These are phyloP conservation scores for Xiphorhynchus erythropygius DNA, from an alignment of 2,797 vertebrate species.

Conservation along the genomic window DNA sequence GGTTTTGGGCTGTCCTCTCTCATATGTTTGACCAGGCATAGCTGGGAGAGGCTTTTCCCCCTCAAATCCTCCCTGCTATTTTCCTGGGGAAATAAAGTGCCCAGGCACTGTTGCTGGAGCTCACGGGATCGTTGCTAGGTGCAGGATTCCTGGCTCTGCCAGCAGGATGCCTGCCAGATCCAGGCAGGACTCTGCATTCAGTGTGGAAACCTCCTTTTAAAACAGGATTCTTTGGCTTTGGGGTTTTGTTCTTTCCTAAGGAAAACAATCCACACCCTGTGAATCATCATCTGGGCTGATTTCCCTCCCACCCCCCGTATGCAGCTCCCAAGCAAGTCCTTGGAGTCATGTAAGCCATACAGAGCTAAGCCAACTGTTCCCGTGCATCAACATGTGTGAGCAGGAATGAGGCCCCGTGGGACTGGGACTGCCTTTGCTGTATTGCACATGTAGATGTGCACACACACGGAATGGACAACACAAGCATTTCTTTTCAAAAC, in stretches of 20 bases:
- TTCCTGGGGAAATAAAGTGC: neutral
- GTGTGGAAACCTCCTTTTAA: neutral
- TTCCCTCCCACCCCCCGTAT: neutral
- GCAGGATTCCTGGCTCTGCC: neutral
- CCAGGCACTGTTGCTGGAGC: neutral
- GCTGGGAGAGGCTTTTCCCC: neutral
- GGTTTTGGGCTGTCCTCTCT: neutral
- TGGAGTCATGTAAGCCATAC: neutral
- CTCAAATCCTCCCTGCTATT: neutral
- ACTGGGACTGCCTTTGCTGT: neutral
- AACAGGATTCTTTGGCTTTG: neutral
- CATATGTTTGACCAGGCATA: neutral
- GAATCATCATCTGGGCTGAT: neutral
- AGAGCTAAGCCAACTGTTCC: neutral
- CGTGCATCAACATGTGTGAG: neutral
- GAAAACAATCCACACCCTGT: slow-evolving; percentile 37
- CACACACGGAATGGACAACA: neutral
- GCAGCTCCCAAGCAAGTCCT: neutral
- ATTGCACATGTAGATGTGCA: neutral
- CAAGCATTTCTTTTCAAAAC: neutral
- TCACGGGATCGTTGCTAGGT: rapidly evolving
- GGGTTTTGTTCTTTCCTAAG: slow-evolving; percentile 5
- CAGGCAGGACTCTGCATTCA: neutral
- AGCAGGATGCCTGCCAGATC: neutral
- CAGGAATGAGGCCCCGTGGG: neutral